Base-by-base conservation (phyloP, 2,113 vertebrate genomes). In the Hiodon alosoides region DNA sequence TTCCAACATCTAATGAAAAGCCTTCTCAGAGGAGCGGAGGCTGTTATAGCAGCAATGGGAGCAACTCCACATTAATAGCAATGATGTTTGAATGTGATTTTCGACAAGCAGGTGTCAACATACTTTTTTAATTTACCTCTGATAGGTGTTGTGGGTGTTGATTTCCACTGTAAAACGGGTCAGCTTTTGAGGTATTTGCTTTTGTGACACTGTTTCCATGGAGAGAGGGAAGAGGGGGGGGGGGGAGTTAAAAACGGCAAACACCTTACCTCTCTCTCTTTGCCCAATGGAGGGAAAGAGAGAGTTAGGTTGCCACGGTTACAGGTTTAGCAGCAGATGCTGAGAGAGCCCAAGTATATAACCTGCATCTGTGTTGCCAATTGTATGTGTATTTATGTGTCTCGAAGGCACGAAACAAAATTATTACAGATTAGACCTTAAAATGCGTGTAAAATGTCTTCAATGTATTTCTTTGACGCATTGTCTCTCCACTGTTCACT, bases 271-370 rank as follows among this genome's bases (percentile, higher is more conserved):
- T 62, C 70, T 48, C 55, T 71, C 70, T 59, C 70, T 46, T 59
- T 59, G 17, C 11, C 14, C 60, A 54, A 59, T 14, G 13, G 55
- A 67, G 46, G 9, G n/a, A 59, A 8, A 71, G 73, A 61, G 72
- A 68, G 67, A 72, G 60, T 46, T 14, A 16, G 61, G 84, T 83
- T 86, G 83, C 83, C 81, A 82, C 82, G 85, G 86, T 83, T 83
- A 86, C 85, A 77, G 87, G 81, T 84, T 88, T 80, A 81, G 79
- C 14, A 74, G 80, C 83, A 82, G 81, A 81, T 78, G 79, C 77
- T 73, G 76, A 71, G 83, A 86, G 72, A 79, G 60, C 80, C 57
- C 66, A 69, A 83, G 85, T 75, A 76, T 85, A 79, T 79, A 77
- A 73, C 64, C 81, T 79, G 57, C 58, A 68, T 84, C 83, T 83